Conservation (phyloP, 1,140 invertebrate species). For the Trissolcus basalis region DNA sequence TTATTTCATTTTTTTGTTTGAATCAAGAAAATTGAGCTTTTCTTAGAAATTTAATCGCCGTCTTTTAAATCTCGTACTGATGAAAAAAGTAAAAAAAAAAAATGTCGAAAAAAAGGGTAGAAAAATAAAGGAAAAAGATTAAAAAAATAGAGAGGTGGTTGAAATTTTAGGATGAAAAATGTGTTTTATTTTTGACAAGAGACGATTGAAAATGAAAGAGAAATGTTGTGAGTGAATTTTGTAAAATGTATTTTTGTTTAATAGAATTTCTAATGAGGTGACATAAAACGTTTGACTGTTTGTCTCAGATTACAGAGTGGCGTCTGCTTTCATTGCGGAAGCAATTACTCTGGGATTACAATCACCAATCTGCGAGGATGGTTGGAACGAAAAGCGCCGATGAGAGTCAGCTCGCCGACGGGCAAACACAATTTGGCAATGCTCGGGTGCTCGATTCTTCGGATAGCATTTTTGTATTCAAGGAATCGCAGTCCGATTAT, state of each 20-base stretch:
- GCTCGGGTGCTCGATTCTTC: conserved; percentile 66
- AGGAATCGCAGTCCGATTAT: conserved; percentile 70
- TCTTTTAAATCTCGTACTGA: no score
- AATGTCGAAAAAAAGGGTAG: no score
- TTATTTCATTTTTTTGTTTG: no score
- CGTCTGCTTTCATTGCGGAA: conserved; percentile 46
- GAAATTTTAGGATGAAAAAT: no score
- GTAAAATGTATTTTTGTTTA: conserved; percentile 35
- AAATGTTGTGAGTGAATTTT: conserved; percentile 15
- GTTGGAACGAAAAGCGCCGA: conserved; percentile 60
- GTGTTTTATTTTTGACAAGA: no score
- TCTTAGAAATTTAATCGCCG: no score
- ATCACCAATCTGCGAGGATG: conserved; percentile 57
- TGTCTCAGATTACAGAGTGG: conserved; percentile 37
- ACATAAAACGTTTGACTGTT: conserved; percentile 44
- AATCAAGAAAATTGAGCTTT: no score
- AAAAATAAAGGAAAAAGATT: no score
- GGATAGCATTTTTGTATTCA: conserved; percentile 74
- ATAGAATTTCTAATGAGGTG: conserved; percentile 48
- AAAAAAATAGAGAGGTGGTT: no score
- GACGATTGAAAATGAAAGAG: background rate
- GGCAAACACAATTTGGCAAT: conserved; percentile 73
- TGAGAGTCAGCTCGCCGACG: conserved; percentile 56
- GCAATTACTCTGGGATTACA: conserved; percentile 49
- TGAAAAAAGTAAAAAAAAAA: no score